Base-by-base conservation (phyloP, 2,113 vertebrate genomes). In the Sander vitreus region DNA sequence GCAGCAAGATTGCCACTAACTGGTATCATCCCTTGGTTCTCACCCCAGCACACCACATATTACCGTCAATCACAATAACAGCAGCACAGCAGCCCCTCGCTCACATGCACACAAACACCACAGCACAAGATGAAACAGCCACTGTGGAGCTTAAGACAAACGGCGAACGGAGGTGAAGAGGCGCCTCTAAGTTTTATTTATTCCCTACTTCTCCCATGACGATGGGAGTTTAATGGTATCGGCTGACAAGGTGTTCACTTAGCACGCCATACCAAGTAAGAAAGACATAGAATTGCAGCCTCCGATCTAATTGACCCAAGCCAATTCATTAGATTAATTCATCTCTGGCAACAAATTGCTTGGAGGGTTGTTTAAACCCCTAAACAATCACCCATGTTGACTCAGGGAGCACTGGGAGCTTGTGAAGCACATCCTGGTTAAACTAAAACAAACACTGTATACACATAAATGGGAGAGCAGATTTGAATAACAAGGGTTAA, bases 261-360 rank as follows among this genome's bases (percentile, higher is more conserved):
- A 88, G 77, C 70, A 62, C 47, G 33, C 69, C 72, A 77, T 18
- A 18, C 73, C 81, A 70, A 89, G 80, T 84, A 87, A 85, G 72
- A 78, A 76, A 81, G 88, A 91, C 80, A 83, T 88, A 84, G 80
- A 90, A 86, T 89, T 77, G 84, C 78, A 83, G 83, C 80, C 74
- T 58, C 78, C 50, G 25, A 66, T 88, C 88, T 93, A 91, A 93
- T 89, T 93, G 93, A 92, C 90, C 87, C 63, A n/a, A 85, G 70
- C 74, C 83, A 92, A 90, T 93, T 93, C 89, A 91, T 94, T 93
- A 93, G 65, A 93, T 85, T 86, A 92, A 81, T 91, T 90, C 78
- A 76, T 88, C 83, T 73, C 79, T 36, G 85, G 80, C 77, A 90
- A 90, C 84, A 91, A 89, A 94, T 94, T 93, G 94, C 91, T 94